Evolutionary conservation across 1,140 invertebrate genomes (phyloP), one percentile per base, ranked within the genome.

Genomic region (Augochlora pura): DNA sequence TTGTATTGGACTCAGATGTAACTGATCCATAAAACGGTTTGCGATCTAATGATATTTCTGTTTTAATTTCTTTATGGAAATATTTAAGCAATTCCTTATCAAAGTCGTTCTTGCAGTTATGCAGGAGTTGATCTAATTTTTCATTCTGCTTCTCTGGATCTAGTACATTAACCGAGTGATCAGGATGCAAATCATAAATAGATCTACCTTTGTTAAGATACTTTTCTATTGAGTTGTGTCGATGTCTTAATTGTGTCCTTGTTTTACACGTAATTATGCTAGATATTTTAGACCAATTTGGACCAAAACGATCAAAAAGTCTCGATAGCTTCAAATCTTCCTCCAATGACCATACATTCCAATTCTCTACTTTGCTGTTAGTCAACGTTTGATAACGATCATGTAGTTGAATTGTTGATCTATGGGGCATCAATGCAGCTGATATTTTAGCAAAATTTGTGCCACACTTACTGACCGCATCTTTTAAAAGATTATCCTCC

Each of bases 401-500:
- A 14, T 92, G 93, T 1, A 95, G 87, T 81, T 95, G 95, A 0
- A 92, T 83, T 12, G 92, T 84, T 0, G 94, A 93, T 52, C 95
- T 92, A 69, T 94, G 86, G 5, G 94, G 94, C 81, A 95, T 92
- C 0, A 94, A 57, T 3, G 89, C 87, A 4, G 91, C 88, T 0
- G 93, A 88, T 75, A 94, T 93, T 82, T 92, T 93, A 54, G 86
- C 81, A 68, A 95, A 96, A 85, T 95, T 94, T 1, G 83, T 86
- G 2, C 95, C 95, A 91, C 94, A 96, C 77, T 94, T 94, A 14
- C 93, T 89, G 0, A 94, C 92, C 73, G 94, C 94, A n/a, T 94
- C 91, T 8, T 94, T 82, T 4, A 96, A 90, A 23, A 94, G 91
- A 12, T 94, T 84, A 86, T 96, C 95, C 90, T 96, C 96, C 72